Base-by-base conservation (phyloP, 1,140 invertebrate genomes). In the Reticulitermes speratus region DNA sequence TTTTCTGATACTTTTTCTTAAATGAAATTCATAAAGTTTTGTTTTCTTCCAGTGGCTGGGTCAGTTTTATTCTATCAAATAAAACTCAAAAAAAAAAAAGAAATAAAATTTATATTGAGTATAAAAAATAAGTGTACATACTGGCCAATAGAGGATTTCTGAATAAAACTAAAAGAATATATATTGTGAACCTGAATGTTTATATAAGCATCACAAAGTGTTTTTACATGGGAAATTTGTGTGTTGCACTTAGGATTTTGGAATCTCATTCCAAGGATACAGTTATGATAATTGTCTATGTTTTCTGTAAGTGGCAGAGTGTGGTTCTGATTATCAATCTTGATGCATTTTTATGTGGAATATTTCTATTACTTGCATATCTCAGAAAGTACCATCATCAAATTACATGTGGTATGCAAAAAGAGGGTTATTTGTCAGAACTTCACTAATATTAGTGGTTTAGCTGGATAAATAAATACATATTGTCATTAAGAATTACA, bases 131-230 rank as follows among this genome's bases (percentile, higher is more conserved):
- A 75, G n/a, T 25, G 65, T 75, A 30, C 9, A 30, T 30, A 75
- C 19, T 55, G n/a, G n/a, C 65, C 65, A 30, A 75, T 30, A 30
- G n/a, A 25, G 65, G 21, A 8, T 25, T n/a, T 30, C n/a, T 8
- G n/a, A 75, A 75, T 75, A 75, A 75, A 25, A 55, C 21, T n/a
- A 8, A 75, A 75, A 75, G 14, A 75, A 75, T 25, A 23, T 38
- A 38, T 65, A 75, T 75, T 21, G 65, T 75, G 65, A 75, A 75
- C 30, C n/a, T 75, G n/a, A 30, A 75, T 75, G 65, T 75, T 75
- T 75, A 2, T 55, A 75, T n/a, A 30, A 75, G n/a, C 25, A 75
- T 75, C 65, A 75, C n/a, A 65, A 21, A 65, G 59, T 75, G 65
- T 75, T 75, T 38, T 65, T 75, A 30, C n/a, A 30, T 75, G n/a